A percentile compares a stretch with the other conserved stretches of the same genome.
phyloP scores from a whole-genome alignment of 2,797 vertebrate genomes.

The Lophotriccus pileatus region DNA sequence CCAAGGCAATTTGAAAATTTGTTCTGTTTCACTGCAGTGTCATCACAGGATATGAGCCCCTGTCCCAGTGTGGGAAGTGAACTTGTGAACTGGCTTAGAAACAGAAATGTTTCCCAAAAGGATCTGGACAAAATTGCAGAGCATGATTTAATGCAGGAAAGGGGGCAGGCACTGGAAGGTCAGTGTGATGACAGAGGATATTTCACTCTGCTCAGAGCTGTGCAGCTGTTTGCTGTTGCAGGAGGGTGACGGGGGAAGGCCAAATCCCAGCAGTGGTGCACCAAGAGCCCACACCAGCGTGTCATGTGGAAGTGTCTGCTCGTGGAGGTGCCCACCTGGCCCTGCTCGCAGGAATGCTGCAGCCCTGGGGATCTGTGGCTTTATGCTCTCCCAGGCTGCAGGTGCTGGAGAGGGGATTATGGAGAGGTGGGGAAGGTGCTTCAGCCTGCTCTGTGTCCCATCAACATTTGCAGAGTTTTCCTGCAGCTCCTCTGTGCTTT shows the following conservation, averaged over 20 bases:
- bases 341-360: accelerated
- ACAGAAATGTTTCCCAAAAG: not conserved
- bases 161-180: not conserved
- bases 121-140: not conserved
- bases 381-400: not conserved
- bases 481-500: not conserved
- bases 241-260: not conserved
- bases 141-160: not conserved
- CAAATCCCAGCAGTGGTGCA: not conserved
- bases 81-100: not conserved
- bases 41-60: not conserved
- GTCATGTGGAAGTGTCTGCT: not conserved
- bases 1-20: not conserved
- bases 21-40: not conserved
- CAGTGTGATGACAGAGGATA: not conserved
- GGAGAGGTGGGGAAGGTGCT: not conserved
- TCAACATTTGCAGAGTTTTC: not conserved
- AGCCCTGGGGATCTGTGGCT: not conserved
- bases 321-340: not conserved
- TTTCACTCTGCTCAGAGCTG: not conserved
- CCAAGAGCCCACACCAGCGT: not conserved
- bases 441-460: not conserved
- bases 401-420: not conserved
- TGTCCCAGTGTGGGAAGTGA: not conserved
- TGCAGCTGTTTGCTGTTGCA: constrained; percentile 41